Base-by-base conservation (phyloP, 2,888 invertebrate genomes). In the Polyommatus iphigenia region DNA sequence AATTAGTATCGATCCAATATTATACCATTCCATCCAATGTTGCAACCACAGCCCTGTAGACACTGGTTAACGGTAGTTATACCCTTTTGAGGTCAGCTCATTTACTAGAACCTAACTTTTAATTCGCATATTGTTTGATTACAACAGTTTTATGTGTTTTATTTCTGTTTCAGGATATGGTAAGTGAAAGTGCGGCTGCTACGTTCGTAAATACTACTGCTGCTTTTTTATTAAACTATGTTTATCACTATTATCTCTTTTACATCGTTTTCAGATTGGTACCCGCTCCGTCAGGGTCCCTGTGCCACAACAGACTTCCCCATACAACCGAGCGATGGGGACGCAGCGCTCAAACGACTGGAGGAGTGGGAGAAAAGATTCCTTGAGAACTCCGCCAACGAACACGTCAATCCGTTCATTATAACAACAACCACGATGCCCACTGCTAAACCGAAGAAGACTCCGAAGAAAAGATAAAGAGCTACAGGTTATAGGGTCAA, bases 241-340 rank as follows among this genome's bases (percentile, higher is more conserved):
- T 41, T 62, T 62, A 29, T 15, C 15, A 24, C 15, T 67, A 67
- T 15, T 62, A 24, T 24, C 62, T 20, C 20, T 62, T 62, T 7
- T 24, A 13, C 20, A 1, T 62, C 24, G 2, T 6, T 79, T 78
- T 3, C 57, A 81, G 80, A 36, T 29, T 81, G 81, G 81, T 77
- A 50, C 32, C 78, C 81, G 0, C 67, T 79, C n/a, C 76, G 76
- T 5, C 78, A 71, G n/a, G 81, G 78, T 0, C 20, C 67, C 0
- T 81, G 81, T 41, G 41, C 32, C 13, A 57, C n/a, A 3, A 46
- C 62, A 7, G 8, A 13, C 0, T 41, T 78, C 18, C 79, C 78
- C 20, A 36, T 41, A 36, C 73, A 77, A 29, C 73, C 77, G 3
- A 77, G n/a, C n/a, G 41, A 41, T 8, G 72, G 41, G 8, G n/a